Percentiles rank a stretch among this genome's conserved stretches.
Evolutionary conservation across 2,888 invertebrate species (phyloP).

Genomic region (Oscheius sp.): DNA sequence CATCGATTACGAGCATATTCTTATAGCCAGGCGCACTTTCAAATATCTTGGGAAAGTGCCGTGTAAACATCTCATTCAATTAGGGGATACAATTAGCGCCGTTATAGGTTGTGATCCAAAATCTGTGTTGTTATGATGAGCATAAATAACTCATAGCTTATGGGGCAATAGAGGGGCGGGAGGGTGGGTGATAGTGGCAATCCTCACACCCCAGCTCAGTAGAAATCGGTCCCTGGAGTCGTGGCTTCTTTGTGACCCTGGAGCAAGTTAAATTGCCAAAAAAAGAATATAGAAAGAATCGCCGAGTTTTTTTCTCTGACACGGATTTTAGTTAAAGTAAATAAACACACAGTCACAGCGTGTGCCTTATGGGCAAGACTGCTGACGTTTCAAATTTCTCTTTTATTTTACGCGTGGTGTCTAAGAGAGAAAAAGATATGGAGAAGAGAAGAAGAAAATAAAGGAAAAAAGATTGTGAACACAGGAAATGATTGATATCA

Average conservation of each 20-base stretch:
- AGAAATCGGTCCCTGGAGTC: constrained; percentile 33
- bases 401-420: not conserved
- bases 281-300: not conserved
- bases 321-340: constrained; percentile 26
- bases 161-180: not conserved
- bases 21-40: constrained; percentile 32
- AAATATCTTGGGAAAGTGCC: constrained; percentile 32
- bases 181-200: not conserved
- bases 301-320: not conserved
- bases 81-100: constrained; percentile 20
- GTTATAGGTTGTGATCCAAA: not conserved
- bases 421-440: not conserved
- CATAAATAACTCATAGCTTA: not conserved
- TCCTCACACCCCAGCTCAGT: not conserved
- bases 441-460: not conserved
- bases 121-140: not conserved
- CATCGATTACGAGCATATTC: constrained; percentile 40
- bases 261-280: constrained; percentile 19
- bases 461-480: not conserved
- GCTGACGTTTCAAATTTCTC: constrained; percentile 18
- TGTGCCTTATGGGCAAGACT: not conserved
- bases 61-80: constrained; percentile 35
- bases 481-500: not conserved
- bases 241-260: constrained; percentile 27
- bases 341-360: constrained; percentile 4